These are phyloP conservation scores for Ammodytes dubius DNA, from an alignment of 2,113 vertebrate species.

Conservation along the genomic window DNA sequence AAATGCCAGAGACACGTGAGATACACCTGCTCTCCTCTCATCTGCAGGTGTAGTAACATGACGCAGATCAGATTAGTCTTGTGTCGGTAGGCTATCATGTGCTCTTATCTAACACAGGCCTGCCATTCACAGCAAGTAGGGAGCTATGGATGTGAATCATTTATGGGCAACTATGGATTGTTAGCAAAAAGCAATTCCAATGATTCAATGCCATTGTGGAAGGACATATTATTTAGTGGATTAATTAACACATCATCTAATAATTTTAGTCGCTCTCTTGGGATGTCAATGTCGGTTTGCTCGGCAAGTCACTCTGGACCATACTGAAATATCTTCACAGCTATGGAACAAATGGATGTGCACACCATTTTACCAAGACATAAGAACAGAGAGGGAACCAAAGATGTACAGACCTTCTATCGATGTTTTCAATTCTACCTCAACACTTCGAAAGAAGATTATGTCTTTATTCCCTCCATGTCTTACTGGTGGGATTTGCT, in stretches of 20 bases:
- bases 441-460: conserved; percentile 26
- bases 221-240: background rate
- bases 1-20: conserved; percentile 51
- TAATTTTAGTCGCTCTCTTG: background rate
- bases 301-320: no score
- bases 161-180: background rate
- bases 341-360: background rate
- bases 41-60: conserved; percentile 67
- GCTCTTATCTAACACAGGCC: conserved; percentile 38
- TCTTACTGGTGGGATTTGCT: conserved; percentile 42
- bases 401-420: conserved; percentile 25
- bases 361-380: background rate
- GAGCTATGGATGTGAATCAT: background rate
- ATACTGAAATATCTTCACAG: background rate
- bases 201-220: background rate
- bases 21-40: conserved; percentile 52
- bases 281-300: no score
- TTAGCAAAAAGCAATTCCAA: no score
- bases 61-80: conserved; percentile 53
- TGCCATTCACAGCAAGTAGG: conserved; percentile 6
- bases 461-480: conserved; percentile 14
- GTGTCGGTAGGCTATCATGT: conserved; percentile 11
- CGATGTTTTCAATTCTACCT: conserved; percentile 16
- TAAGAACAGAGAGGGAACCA: background rate
- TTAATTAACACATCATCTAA: background rate